phyloP scores from a whole-genome alignment of 1,140 invertebrate species.

The Marisa cornuarietis region DNA sequence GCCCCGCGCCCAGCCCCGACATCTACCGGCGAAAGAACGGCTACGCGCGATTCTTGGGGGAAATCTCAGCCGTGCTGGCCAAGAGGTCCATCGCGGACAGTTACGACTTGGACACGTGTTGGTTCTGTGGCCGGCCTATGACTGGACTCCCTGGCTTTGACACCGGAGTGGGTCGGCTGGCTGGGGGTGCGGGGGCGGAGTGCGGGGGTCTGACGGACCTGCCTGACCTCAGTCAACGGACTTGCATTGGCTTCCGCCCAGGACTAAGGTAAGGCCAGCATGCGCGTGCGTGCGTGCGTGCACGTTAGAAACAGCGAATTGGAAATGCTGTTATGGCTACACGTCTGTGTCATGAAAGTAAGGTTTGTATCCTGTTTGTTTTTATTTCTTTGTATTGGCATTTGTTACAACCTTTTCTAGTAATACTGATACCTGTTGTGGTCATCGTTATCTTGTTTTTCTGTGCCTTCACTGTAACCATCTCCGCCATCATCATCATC shows the following conservation, averaged over 20 bases:
- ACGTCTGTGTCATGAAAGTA: too few relatives aligned
- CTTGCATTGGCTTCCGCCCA: background rate
- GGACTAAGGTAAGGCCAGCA: background rate
- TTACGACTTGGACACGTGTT: slow-evolving; percentile 58
- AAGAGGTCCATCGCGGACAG: slow-evolving; percentile 52
- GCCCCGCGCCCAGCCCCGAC: slow-evolving; percentile 15
- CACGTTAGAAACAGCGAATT: too few relatives aligned
- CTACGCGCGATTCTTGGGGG: slow-evolving; percentile 9
- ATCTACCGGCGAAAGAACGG: slow-evolving; percentile 24
- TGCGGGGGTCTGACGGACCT: background rate
- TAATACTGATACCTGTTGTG: background rate
- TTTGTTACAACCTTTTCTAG: background rate
- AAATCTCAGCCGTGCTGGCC: slow-evolving; percentile 20
- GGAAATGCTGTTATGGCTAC: too few relatives aligned
- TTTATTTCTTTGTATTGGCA: background rate
- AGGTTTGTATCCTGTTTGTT: background rate
- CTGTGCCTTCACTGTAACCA: background rate
- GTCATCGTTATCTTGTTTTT: slow-evolving; percentile 15
- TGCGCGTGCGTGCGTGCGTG: background rate
- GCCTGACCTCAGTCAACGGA: background rate
- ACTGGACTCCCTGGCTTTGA: background rate
- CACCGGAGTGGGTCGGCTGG: background rate
- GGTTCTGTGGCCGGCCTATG: slow-evolving; percentile 61
- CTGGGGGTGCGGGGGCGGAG: background rate
- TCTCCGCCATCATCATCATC: slow-evolving; percentile 25